Base-by-base conservation (phyloP, 1,140 invertebrate genomes). In the Olivierus martensii region DNA sequence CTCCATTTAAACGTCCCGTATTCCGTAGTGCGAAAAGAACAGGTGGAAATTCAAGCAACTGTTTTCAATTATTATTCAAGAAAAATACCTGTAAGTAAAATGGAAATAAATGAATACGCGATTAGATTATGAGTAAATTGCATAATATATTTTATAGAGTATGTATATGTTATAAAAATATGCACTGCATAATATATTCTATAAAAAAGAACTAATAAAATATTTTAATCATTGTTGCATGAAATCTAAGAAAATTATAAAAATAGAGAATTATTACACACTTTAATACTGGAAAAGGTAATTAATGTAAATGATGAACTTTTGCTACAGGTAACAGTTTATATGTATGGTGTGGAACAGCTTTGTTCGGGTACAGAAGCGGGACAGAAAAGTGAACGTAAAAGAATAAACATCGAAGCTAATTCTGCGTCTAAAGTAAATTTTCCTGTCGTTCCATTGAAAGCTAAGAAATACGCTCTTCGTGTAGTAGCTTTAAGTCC, bases 1-100 rank as follows among this genome's bases (percentile, higher is more conserved):
- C 51, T 70, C 19, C 65, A 68, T 17, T 42, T 71, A 10, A 62
- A 65, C 46, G 53, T 71, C 12, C 69, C 69, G 0, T 69, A 69
- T 57, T 61, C 58, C 28, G 65, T 65, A 18, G 62, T 71, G 11
- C 49, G 66, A 37, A 60, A 65, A 51, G 70, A 71, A 59, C 69
- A 71, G 50, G 54, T 69, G 10, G 67, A 70, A 53, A 63, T 71
- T 12, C 54, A 61, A 35, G 69, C 61, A 2, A 68, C 67, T 3
- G 50, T 71, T 0, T 71, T 67, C 51, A 71, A 71, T 51, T 69
- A 70, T 50, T 50, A 51, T n/a, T 3, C 36, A 0, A 47, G 37
- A 21, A 37, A 21, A 22, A 5, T 59, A 19, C 15, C 22, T 12
- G 53, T 62, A 11, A 49, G 54, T 45, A 12, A 12, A 12, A 39